Evolutionary conservation across 2,797 vertebrate genomes (phyloP).

Genomic region (Sebastolobus alascanus): DNA sequence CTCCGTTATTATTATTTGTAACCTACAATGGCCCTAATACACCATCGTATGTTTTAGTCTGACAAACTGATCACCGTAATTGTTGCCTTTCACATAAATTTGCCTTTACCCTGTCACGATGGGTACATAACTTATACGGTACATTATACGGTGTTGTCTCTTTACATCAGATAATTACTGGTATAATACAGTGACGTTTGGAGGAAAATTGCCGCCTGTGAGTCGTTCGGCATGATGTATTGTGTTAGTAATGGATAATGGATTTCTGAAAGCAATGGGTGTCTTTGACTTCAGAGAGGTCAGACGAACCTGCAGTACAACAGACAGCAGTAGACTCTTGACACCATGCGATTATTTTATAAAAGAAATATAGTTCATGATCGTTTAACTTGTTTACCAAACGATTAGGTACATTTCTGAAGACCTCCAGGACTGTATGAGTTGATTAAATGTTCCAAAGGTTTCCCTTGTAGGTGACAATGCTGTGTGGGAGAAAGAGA

Average conservation of each 20-base stretch:
- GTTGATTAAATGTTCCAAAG: slow-evolving; percentile 10
- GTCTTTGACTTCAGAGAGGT: slow-evolving; percentile 46
- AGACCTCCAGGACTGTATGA: slow-evolving; percentile 27
- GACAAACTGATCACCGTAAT: background rate
- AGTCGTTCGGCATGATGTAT: slow-evolving; percentile 29
- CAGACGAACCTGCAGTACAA: slow-evolving; percentile 21
- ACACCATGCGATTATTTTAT: background rate
- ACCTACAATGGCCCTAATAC: too few species aligned
- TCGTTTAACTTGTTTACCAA: slow-evolving; percentile 7
- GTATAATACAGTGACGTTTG: background rate
- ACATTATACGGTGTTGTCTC: background rate
- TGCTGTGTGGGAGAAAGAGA: slow-evolving; percentile 16
- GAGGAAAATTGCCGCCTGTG: slow-evolving; percentile 15
- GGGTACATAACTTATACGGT: background rate
- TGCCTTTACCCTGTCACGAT: background rate
- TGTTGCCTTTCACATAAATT: background rate
- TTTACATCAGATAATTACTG: slow-evolving; percentile 30
- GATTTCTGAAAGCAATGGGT: slow-evolving; percentile 34
- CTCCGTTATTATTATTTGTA: too few species aligned
- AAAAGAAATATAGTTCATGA: background rate
- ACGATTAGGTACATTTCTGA: background rate
- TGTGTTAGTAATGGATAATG: slow-evolving; percentile 42
- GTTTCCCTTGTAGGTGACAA: slow-evolving; percentile 19
- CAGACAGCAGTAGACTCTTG: background rate
- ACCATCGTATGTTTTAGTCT: background rate